phyloP scores from a whole-genome alignment of 2,888 invertebrate genomes.

The Xanthorhoe spadicearia region DNA sequence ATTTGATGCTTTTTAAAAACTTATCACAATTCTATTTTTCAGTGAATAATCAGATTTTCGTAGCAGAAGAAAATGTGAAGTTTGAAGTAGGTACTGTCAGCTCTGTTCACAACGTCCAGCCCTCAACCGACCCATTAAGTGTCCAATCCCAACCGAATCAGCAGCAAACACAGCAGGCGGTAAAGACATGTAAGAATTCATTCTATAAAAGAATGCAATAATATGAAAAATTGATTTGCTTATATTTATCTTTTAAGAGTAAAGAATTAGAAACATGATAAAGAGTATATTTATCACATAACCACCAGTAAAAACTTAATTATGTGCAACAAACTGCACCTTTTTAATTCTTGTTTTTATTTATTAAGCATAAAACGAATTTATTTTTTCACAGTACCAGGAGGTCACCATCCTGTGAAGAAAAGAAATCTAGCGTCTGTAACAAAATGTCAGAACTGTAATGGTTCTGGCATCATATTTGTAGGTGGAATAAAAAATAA shows the following conservation, averaged over 20 bases:
- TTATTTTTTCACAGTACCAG: slow-evolving; percentile 65
- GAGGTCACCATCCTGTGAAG: slow-evolving; percentile 91
- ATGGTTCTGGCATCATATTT: slow-evolving; percentile 94
- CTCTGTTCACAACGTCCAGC: slow-evolving; percentile 64
- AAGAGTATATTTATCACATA: too few species aligned
- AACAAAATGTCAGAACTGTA: slow-evolving; percentile 95
- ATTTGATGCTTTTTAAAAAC: slow-evolving; percentile 15
- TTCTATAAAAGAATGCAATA: neutral
- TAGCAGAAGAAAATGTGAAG: slow-evolving; percentile 86
- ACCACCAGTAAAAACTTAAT: too few species aligned
- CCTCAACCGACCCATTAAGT: slow-evolving; percentile 64
- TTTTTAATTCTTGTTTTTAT: too few species aligned
- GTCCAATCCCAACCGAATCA: slow-evolving; percentile 53
- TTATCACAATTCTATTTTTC: slow-evolving; percentile 30
- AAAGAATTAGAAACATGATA: too few species aligned
- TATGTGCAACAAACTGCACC: neutral
- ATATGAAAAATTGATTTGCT: too few species aligned
- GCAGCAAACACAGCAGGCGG: slow-evolving; percentile 61
- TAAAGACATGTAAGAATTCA: slow-evolving; percentile 28
- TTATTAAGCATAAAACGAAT: neutral
- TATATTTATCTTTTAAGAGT: too few species aligned
- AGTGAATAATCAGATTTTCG: slow-evolving; percentile 86
- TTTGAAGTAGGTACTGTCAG: slow-evolving; percentile 79
- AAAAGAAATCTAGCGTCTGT: slow-evolving; percentile 92
- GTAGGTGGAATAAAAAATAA: slow-evolving; percentile 88